A percentile compares a stretch with the other conserved stretches of the same genome.
phyloP scores from a whole-genome alignment of 1,140 invertebrate species.

The Neodiprion lecontei region DNA sequence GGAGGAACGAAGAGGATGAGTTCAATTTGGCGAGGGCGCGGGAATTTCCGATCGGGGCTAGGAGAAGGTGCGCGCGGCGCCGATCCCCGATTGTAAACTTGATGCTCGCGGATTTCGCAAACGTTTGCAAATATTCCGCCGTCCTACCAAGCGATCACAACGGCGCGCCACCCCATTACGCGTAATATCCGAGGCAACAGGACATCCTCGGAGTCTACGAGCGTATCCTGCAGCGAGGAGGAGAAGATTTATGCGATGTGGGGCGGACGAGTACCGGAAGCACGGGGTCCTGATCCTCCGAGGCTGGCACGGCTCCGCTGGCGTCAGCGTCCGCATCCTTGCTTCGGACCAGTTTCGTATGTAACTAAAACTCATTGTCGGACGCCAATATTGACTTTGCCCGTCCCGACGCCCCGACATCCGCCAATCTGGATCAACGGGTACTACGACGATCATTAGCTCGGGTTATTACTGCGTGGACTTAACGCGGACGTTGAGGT shows the following conservation, averaged over 20 bases:
- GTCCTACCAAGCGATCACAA: neutral
- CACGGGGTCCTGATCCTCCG: constrained; percentile 51
- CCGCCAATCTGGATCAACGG: no score
- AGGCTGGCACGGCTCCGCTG: constrained; percentile 38
- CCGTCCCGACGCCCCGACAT: no score
- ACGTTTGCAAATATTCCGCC: neutral
- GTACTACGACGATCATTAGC: no score
- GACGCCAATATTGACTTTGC: neutral
- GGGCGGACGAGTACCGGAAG: constrained; percentile 46
- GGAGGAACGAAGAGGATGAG: constrained; percentile 8
- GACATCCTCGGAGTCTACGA: constrained; percentile 33
- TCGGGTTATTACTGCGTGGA: no score
- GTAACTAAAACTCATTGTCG: constrained; percentile 31
- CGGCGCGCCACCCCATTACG: constrained; percentile 38
- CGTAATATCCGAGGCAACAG: constrained; percentile 46
- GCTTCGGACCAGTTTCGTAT: no score
- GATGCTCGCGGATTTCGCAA: neutral
- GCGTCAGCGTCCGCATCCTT: no score
- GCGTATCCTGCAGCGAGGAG: constrained; percentile 17
- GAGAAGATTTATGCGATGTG: constrained; percentile 53
- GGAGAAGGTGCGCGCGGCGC: neutral
- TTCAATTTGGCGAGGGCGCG: neutral
- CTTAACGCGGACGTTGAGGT: no score
- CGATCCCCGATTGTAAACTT: constrained; percentile 13
- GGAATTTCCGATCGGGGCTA: neutral